These are phyloP conservation scores for Gallinago undulata DNA, from an alignment of 2,113 vertebrate genomes.

Conservation along the genomic window DNA sequence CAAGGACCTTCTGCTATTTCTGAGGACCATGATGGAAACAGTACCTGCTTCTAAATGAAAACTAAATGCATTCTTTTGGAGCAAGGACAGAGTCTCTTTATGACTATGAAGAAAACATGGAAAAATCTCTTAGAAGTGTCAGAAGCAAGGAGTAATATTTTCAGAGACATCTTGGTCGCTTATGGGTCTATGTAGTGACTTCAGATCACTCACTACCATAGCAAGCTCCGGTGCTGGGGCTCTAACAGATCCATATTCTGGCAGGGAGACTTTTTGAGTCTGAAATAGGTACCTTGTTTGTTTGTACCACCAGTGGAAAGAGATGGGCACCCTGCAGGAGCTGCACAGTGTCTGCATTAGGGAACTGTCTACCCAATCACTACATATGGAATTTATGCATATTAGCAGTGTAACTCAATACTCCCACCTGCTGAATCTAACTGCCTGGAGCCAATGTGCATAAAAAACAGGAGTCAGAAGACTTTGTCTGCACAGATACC, in stretches of 20 bases:
- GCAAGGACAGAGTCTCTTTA: not conserved
- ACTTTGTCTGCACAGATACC: not conserved
- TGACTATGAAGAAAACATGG: not conserved
- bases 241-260: not conserved
- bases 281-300: not conserved
- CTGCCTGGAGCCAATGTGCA: not conserved
- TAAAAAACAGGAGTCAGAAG: not conserved
- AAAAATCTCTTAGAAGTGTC: not conserved
- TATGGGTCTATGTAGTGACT: not conserved
- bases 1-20: not conserved
- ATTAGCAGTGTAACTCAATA: not conserved
- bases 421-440: not conserved
- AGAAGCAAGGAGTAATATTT: not conserved
- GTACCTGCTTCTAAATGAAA: not conserved
- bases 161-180: not conserved
- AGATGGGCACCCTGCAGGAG: not conserved
- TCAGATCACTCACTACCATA: not conserved
- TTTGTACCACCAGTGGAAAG: not conserved
- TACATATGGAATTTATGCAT: not conserved
- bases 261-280: not conserved
- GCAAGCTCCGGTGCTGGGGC: not conserved
- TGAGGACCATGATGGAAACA: not conserved
- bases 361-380: not conserved
- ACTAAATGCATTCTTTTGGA: not conserved
- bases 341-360: not conserved